Evolutionary conservation across 2,888 invertebrate species (phyloP), one percentile per base, ranked within the genome.

Genomic region (Blera fallax): DNA sequence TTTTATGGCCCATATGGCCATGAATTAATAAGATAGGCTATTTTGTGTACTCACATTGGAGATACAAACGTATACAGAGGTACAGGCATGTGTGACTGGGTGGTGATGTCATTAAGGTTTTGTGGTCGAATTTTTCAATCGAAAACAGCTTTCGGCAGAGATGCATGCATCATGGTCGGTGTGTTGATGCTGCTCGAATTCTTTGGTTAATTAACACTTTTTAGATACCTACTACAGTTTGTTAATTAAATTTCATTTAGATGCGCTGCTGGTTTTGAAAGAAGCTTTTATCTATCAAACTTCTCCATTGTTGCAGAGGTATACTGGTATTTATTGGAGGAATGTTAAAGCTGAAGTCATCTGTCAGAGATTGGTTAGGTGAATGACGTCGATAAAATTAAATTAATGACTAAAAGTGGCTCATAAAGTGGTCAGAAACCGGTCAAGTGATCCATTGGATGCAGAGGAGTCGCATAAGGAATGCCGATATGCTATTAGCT

Each of bases 1-100:
- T 37, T 81, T 81, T 76, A 81, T 81, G 16, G 69, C 60, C 81
- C 67, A 67, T 60, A 62, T 54, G 76, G 62, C 81, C 76, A 76
- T 81, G 81, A 81, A 76, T 69, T 50, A 37, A 76, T 81, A 50
- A 69, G 29, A 69, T 77, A 67, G 67, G 67, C 56, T 62, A 29
- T 37, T 8, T 67, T 74, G 24, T 2, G 54, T 54, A 18, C 60
- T 14, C 37, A 34, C 43, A 50, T 48, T 14, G 48, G 64, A 58
- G 73, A 58, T 58, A 77, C 40, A 45, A 18, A 10, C 14, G 4
- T 48, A n/a, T n/a, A n/a, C n/a, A n/a, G n/a, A 11, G 4, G 34
- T 18, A 16, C 40, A n/a, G n/a, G 40, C 10, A 6, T 3, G 14
- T 40, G n/a, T 11, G n/a, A n/a, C n/a, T n/a, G 14, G 18, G 37